Evolutionary conservation across 2,888 invertebrate species (phyloP), one percentile per base, ranked within the genome.

Genomic region (Autographa pulchrina): DNA sequence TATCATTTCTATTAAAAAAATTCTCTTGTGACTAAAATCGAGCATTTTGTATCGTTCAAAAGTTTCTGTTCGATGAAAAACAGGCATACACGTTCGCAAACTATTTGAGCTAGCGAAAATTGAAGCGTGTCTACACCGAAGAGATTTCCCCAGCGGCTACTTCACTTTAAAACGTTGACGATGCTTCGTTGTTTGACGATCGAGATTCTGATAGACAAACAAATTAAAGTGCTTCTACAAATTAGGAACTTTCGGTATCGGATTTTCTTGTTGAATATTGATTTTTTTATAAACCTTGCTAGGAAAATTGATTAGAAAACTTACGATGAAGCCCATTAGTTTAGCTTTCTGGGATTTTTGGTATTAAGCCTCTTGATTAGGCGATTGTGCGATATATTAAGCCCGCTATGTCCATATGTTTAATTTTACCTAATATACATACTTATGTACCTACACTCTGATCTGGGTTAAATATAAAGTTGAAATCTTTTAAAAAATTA

Each of bases 101-200:
- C 78, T 85, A 83, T 81, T 77, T 73, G 35, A 64, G 68, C 66
- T 66, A 72, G 77, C 73, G 70, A 79, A 81, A 80, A 81, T 78
- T 75, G 75, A 77, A 78, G 78, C 68, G 48, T 79, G 64, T 75
- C 75, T 75, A 77, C 75, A 69, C 66, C 56, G 38, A 52, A 68
- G 65, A 80, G 78, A 84, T 84, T 84, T 84, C 84, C 84, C 86
- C 63, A 8, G 84, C 56, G 86, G 71, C 75, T 78, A 66, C 74
- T 84, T 72, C 73, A 61, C 67, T 77, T 84, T 77, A 82, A 78
- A 84, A 78, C 76, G 78, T 82, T 76, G 77, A 78, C 82, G 75
- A 72, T 67, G 65, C 74, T 76, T 68, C 75, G 82, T 73, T 80
- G 84, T 85, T 78, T 70, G 78, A 80, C 72, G 76, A 77, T 84